Conservation (phyloP, 2,888 invertebrate species). For the Thysanoteuthis rhombus region DNA sequence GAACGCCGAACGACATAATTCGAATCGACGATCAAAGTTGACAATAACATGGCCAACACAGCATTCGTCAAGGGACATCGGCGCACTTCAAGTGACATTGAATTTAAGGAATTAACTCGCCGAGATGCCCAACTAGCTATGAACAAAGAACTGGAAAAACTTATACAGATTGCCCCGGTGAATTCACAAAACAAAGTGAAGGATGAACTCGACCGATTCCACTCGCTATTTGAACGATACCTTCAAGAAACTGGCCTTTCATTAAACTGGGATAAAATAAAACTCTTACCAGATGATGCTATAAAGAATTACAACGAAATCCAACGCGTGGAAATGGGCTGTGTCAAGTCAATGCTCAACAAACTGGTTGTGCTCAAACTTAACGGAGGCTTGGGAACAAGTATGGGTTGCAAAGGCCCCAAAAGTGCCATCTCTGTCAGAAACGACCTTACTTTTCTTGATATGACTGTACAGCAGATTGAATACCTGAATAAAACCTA, state of each 20-base stretch:
- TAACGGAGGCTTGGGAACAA: constrained; percentile 69
- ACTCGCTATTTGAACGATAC: constrained; percentile 84
- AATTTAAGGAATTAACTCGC: constrained; percentile 96
- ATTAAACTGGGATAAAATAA: constrained; percentile 91
- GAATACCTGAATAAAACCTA: constrained; percentile 85
- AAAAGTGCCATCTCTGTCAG: constrained; percentile 68
- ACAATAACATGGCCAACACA: constrained; percentile 36
- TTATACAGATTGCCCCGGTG: constrained; percentile 71
- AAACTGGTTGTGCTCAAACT: constrained; percentile 68
- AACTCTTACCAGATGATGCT: constrained; percentile 85
- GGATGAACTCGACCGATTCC: constrained; percentile 85
- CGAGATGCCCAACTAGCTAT: constrained; percentile 89
- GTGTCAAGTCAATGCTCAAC: constrained; percentile 57
- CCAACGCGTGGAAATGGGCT: constrained; percentile 39
- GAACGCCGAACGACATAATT: not conserved
- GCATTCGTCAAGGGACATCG: constrained; percentile 61
- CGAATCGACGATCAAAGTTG: not conserved
- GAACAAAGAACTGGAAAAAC: constrained; percentile 81
- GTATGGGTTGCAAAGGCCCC: constrained; percentile 69
- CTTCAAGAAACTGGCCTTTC: constrained; percentile 78
- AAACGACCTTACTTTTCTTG: constrained; percentile 68
- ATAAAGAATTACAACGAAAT: constrained; percentile 71
- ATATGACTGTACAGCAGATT: constrained; percentile 68
- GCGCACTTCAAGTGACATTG: constrained; percentile 73
- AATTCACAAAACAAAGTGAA: constrained; percentile 71